Evolutionary conservation across 2,888 invertebrate species (phyloP).

Genomic region (Linhomoeus sp.): DNA sequence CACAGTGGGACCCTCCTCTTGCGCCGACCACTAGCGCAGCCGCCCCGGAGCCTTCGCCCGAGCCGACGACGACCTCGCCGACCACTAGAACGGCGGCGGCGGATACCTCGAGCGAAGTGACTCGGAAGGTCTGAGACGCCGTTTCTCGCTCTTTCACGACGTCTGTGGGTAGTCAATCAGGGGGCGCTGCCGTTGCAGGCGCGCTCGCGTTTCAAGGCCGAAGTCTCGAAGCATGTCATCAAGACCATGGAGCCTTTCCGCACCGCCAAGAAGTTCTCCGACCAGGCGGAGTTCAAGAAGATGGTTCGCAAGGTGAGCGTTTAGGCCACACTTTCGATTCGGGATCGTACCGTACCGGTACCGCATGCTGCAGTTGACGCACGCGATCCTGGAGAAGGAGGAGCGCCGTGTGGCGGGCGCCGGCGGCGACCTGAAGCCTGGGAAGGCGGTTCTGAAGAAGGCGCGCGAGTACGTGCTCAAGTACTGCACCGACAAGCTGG

Average conservation of each 20-base stretch:
- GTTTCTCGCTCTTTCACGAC: too few species aligned
- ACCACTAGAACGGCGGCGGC: conserved; percentile 4
- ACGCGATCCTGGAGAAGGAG: neutral
- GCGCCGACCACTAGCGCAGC: conserved; percentile 2
- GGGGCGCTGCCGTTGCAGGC: neutral
- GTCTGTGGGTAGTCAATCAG: too few species aligned
- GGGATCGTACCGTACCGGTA: neutral
- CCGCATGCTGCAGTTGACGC: neutral
- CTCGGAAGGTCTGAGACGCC: too few species aligned
- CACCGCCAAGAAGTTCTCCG: conserved; percentile 2
- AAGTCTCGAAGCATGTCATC: conserved; percentile 5
- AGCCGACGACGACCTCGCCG: neutral
- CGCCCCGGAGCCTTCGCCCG: neutral
- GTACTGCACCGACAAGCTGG: too few species aligned
- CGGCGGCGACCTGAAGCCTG: too few species aligned
- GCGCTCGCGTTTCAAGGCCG: conserved; percentile 5
- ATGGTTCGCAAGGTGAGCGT: conserved; percentile 6
- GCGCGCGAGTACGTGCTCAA: too few species aligned
- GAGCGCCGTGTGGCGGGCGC: neutral
- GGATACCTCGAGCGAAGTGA: conserved; percentile 5
- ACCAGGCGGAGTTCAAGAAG: conserved; percentile 3
- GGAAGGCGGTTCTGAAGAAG: too few species aligned
- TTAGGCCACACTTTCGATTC: neutral
- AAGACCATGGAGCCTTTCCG: conserved; percentile 7
- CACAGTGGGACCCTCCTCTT: conserved; percentile 8